Evolutionary conservation across 2,113 vertebrate species (phyloP), one percentile per base, ranked within the genome.

Genomic region (Oreochromis tanganicae): DNA sequence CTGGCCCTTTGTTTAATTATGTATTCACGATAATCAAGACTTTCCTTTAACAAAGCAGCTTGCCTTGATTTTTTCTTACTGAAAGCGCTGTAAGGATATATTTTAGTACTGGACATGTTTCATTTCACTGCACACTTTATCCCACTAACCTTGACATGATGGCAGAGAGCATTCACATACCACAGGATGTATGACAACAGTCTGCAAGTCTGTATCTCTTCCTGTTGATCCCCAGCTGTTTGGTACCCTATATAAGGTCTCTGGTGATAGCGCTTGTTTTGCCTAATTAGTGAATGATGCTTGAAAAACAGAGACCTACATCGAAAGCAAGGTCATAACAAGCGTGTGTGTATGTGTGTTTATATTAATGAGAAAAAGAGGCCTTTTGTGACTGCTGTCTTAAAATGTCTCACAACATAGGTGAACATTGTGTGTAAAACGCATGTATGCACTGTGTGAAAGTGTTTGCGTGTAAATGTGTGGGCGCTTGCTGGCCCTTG

Each of bases 401-500:
- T 88, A 34, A 81, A 86, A 66, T 56, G 54, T 85, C 86, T 86
- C 61, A 87, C 54, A 57, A 36, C 56, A 54, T 63, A 81, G 59
- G 21, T 56, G 80, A 89, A 54, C 27, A 48, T 1, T 2, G 10
- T 68, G 84, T 82, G 80, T 88, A 27, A 43, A 88, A 85, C 1
- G 5, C 43, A 48, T 50, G 24, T 19, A 78, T 32, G 16, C 11
- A 68, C 63, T 41, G 17, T 41, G 63, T 41, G 63, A 41, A 71
- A 71, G 38, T 71, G 13, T 78, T 19, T 78, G 71, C 2, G 5
- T 78, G 43, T 80, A 86, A 83, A 83, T 61, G 66, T 50, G 68
- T 83, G 88, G 54, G 87, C 80, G 66, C 81, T 87, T 86, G 82
- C 85, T 90, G 86, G 89, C 82, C 89, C 91, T 88, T 89, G 90